Conservation (phyloP, 2,888 invertebrate species). For the Zeuzera pyrina region DNA sequence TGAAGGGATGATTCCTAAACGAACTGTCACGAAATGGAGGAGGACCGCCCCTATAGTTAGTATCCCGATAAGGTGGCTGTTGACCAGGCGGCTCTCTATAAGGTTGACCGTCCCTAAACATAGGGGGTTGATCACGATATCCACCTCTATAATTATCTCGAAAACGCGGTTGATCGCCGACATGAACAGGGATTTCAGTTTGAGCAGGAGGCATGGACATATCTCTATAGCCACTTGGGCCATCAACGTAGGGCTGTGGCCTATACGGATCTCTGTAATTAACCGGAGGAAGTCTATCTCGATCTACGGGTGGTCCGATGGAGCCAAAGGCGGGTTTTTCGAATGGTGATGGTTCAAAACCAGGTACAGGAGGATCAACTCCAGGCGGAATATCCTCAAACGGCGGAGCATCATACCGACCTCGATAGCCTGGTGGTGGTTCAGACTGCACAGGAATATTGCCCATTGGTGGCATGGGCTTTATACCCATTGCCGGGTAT, state of each 20-base stretch:
- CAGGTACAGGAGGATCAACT: slow-evolving; percentile 76
- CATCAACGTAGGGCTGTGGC: slow-evolving; percentile 44
- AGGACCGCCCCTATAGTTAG: slow-evolving; percentile 45
- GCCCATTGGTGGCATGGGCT: slow-evolving; percentile 45
- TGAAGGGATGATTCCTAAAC: slow-evolving; percentile 46
- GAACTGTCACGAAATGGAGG: slow-evolving; percentile 44
- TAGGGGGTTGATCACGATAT: slow-evolving; percentile 51
- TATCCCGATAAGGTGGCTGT: slow-evolving; percentile 39
- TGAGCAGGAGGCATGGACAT: slow-evolving; percentile 35
- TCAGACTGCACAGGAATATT: slow-evolving; percentile 38
- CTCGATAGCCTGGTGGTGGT: slow-evolving; percentile 48
- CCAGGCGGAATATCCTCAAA: slow-evolving; percentile 76
- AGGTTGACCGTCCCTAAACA: slow-evolving; percentile 30
- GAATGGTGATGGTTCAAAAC: slow-evolving; percentile 73
- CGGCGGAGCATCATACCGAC: slow-evolving; percentile 52
- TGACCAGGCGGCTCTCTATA: slow-evolving; percentile 36
- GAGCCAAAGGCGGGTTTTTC: slow-evolving; percentile 60
- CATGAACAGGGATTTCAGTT: slow-evolving; percentile 57
- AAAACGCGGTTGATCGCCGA: slow-evolving; percentile 46
- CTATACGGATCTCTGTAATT: slow-evolving; percentile 54
- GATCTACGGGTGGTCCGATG: slow-evolving; percentile 38
- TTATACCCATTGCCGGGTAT: slow-evolving; percentile 46
- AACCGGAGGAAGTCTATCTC: slow-evolving; percentile 48
- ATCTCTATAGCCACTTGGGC: slow-evolving; percentile 38
- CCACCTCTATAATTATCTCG: slow-evolving; percentile 54